A percentile compares a stretch with the other conserved stretches of the same genome.
Evolutionary conservation across 2,113 vertebrate species (phyloP).

Genomic region (Campylomormyrus numenius): DNA sequence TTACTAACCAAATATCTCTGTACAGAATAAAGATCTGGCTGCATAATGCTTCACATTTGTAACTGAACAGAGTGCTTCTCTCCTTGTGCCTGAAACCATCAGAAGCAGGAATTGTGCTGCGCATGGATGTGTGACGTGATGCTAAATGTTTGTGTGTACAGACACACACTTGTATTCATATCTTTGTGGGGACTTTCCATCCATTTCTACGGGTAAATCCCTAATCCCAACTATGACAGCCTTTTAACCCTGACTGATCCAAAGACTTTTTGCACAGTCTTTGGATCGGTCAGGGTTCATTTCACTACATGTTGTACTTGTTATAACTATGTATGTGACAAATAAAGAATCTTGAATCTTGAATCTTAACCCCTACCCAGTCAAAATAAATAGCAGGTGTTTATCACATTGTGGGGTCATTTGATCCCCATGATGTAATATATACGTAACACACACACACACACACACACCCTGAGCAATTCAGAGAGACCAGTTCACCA

Average conservation of each 20-base stretch:
- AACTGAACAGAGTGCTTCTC: background rate
- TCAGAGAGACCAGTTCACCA: too few species aligned
- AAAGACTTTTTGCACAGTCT: too few species aligned
- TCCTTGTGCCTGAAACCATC: background rate
- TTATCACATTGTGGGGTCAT: background rate
- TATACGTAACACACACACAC: too few species aligned
- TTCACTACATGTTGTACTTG: too few species aligned
- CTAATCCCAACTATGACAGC: background rate
- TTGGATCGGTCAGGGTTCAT: too few species aligned
- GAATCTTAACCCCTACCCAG: background rate
- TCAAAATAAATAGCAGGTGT: background rate
- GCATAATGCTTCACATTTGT: background rate
- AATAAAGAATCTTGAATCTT: background rate
- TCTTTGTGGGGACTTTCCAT: background rate
- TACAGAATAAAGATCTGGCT: background rate
- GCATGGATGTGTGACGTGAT: background rate
- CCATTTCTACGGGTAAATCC: too few species aligned
- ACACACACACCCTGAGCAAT: too few species aligned
- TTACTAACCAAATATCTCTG: background rate
- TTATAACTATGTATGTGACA: too few species aligned
- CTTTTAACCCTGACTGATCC: too few species aligned
- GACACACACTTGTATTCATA: background rate
- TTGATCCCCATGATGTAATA: too few species aligned
- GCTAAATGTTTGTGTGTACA: background rate
- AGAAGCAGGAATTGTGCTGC: background rate